Evolutionary conservation across 2,888 invertebrate genomes (phyloP).

Genomic region (Limnephilus lunatus): DNA sequence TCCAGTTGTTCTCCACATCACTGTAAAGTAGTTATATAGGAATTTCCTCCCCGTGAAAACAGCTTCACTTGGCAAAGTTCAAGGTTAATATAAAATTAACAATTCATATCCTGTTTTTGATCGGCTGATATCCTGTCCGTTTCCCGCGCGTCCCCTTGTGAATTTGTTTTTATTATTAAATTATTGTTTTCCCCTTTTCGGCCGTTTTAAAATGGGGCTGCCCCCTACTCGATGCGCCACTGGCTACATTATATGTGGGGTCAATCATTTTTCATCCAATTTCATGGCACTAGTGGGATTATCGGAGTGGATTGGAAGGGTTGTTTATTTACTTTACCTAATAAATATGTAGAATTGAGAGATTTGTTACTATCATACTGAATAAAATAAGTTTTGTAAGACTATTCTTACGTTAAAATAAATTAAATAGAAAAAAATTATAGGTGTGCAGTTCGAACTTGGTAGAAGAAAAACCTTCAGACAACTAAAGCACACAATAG

Average conservation of each 20-base stretch:
- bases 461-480: too few species aligned
- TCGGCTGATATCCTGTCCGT: conserved; percentile 59
- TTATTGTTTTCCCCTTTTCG: conserved; percentile 59
- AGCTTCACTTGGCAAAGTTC: background rate
- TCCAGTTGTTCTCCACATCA: background rate
- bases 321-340: background rate
- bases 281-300: conserved; percentile 57
- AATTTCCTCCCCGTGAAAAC: background rate
- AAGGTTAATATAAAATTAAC: conserved; percentile 56
- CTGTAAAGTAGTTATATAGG: background rate
- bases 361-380: too few species aligned
- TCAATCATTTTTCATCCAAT: conserved; percentile 65
- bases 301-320: conserved; percentile 39
- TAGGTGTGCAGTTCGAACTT: too few species aligned
- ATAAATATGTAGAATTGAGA: too few species aligned
- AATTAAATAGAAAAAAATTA: too few species aligned
- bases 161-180: conserved; percentile 61
- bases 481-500: too few species aligned
- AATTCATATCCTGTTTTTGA: conserved; percentile 63
- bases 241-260: conserved; percentile 36
- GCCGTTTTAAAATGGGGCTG: conserved; percentile 57
- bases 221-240: conserved; percentile 33
- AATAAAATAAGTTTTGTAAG: too few species aligned
- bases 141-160: conserved; percentile 53
- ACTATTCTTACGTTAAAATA: too few species aligned